phyloP scores from a whole-genome alignment of 1,140 invertebrate species.

The Panulirus ornatus region DNA sequence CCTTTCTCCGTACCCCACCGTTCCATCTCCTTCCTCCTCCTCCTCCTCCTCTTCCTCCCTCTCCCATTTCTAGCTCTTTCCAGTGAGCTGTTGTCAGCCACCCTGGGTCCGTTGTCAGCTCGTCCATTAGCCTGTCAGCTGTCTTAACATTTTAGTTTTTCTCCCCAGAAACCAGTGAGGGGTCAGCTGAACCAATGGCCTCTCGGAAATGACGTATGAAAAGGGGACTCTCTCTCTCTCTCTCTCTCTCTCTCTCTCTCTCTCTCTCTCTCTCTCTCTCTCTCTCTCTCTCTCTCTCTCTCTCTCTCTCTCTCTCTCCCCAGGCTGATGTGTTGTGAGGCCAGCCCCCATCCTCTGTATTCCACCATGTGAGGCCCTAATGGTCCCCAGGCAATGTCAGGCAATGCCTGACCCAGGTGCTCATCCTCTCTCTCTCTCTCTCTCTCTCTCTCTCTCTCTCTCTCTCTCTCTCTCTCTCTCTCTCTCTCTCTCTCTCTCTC shows the following conservation, averaged over 20 bases:
- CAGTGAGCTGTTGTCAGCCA: no score
- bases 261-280: neutral
- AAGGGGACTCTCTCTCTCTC: neutral
- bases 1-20: neutral
- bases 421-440: conserved; percentile 1
- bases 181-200: no score
- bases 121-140: no score
- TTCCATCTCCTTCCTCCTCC: neutral
- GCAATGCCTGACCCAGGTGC: no score
- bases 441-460: neutral
- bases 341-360: no score
- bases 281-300: neutral
- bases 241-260: neutral
- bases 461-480: neutral
- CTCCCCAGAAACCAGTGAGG: no score
- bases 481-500: neutral
- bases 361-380: no score
- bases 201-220: no score
- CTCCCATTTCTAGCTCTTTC: neutral
- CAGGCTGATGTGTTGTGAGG: no score
- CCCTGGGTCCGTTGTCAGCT: no score
- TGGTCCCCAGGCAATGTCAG: no score
- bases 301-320: neutral
- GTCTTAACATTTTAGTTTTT: no score
- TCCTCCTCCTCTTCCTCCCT: neutral